Evolutionary conservation across 2,113 vertebrate species (phyloP).

Genomic region (Dinomys branickii): DNA sequence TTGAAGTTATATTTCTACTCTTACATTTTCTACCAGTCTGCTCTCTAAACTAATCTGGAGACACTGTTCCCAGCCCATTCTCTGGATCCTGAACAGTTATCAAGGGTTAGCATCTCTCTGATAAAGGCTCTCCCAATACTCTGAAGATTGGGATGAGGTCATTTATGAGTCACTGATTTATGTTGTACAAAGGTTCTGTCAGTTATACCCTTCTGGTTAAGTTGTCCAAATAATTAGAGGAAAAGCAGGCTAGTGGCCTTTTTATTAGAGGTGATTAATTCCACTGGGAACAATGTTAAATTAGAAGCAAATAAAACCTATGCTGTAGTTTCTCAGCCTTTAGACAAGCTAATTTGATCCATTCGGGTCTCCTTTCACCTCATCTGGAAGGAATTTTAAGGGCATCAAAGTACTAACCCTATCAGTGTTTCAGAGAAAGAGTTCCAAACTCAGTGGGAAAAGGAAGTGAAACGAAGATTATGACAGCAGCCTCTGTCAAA

Average conservation of each 20-base stretch:
- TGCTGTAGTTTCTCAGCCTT: background rate
- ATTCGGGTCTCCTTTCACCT: background rate
- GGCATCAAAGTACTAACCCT: slow-evolving; percentile 3
- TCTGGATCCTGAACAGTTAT: background rate
- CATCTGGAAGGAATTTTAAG: slow-evolving; percentile 6
- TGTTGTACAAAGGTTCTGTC: slow-evolving; percentile 23
- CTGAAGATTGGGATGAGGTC: slow-evolving; percentile 35
- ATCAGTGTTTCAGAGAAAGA: background rate
- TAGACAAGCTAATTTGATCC: background rate
- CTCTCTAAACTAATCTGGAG: background rate
- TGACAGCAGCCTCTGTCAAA: slow-evolving; percentile 17
- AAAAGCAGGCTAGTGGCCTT: slow-evolving; percentile 14
- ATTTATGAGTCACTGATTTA: slow-evolving; percentile 28
- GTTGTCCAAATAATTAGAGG: slow-evolving; percentile 34
- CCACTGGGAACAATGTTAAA: slow-evolving; percentile 34
- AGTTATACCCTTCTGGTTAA: slow-evolving; percentile 16
- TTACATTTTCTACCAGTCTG: background rate
- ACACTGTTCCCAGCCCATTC: background rate
- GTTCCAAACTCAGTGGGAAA: background rate
- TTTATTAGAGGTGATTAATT: slow-evolving; percentile 40
- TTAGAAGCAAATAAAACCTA: slow-evolving; percentile 44
- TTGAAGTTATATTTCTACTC: slow-evolving; percentile 8
- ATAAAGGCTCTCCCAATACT: background rate
- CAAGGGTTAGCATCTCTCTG: slow-evolving; percentile 31
- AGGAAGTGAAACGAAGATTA: background rate